Percentiles rank a stretch among this genome's conserved stretches.
These are phyloP conservation scores for Myotis lucifugus DNA, from an alignment of 2,113 vertebrate genomes.

Conservation along the genomic window DNA sequence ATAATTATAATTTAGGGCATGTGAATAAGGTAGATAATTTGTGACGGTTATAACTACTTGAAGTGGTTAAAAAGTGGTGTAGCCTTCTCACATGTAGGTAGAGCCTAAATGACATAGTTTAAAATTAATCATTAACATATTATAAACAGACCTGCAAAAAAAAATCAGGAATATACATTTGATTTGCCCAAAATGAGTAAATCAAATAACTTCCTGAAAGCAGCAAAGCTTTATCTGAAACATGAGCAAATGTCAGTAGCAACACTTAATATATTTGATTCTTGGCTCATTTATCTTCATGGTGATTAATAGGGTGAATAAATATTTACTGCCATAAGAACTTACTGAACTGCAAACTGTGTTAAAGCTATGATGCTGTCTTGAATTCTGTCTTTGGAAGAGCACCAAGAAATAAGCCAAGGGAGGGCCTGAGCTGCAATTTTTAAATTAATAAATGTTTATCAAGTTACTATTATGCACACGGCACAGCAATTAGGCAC, in stretches of 20 bases:
- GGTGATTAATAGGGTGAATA: background rate
- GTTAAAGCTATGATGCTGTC: background rate
- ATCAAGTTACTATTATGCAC: background rate
- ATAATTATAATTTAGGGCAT: background rate
- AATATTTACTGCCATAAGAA: background rate
- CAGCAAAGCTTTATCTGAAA: background rate
- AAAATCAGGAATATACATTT: background rate
- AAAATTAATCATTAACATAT: background rate
- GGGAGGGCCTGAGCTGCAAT: background rate
- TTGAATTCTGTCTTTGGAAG: constrained; percentile 6
- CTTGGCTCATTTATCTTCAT: background rate
- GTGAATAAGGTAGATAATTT: background rate
- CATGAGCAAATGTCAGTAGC: background rate
- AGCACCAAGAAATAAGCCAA: background rate
- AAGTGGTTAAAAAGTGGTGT: background rate
- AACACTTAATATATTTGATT: background rate
- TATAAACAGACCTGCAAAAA: background rate
- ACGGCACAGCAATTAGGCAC: background rate
- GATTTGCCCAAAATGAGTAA: background rate
- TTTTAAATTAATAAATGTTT: constrained; percentile 34
- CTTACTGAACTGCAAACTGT: background rate
- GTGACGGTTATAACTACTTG: background rate
- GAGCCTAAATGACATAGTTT: background rate
- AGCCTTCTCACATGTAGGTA: background rate
- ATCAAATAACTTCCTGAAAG: background rate